phyloP scores from a whole-genome alignment of 2,797 vertebrate species.

The Enteromius treurensis region DNA sequence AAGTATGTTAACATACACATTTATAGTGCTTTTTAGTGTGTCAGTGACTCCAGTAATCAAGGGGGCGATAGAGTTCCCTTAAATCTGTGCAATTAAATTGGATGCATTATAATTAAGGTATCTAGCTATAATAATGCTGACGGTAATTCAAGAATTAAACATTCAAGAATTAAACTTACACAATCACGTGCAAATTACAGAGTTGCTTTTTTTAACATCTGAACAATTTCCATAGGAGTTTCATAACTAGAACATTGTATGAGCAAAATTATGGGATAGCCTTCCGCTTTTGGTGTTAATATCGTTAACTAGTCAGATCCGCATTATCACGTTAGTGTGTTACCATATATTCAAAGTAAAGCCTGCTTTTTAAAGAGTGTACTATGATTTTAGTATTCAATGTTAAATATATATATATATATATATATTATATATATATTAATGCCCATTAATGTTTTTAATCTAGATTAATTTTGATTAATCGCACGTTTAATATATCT shows the following conservation, averaged over 20 bases:
- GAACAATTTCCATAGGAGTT: neutral
- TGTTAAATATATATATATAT: too few species aligned
- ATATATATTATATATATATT: too few species aligned
- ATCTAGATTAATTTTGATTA: too few species aligned
- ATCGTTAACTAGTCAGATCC: neutral
- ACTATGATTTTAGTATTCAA: too few species aligned
- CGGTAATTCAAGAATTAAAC: neutral
- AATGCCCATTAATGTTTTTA: too few species aligned
- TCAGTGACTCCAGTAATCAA: neutral
- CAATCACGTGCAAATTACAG: neutral
- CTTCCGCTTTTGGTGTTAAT: neutral
- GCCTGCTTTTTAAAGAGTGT: too few species aligned
- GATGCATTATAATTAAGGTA: neutral
- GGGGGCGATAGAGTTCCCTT: neutral
- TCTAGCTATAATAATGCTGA: neutral
- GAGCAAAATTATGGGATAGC: neutral
- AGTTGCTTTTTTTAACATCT: neutral
- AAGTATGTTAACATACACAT: neutral
- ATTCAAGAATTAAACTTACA: neutral
- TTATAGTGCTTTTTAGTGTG: neutral
- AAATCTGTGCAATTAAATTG: neutral
- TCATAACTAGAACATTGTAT: neutral
- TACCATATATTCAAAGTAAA: neutral
- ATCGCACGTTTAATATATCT: too few species aligned
- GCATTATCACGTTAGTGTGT: neutral